These are phyloP conservation scores for Nipponacmea schrenckii DNA, from an alignment of 2,888 invertebrate species.

Conservation along the genomic window DNA sequence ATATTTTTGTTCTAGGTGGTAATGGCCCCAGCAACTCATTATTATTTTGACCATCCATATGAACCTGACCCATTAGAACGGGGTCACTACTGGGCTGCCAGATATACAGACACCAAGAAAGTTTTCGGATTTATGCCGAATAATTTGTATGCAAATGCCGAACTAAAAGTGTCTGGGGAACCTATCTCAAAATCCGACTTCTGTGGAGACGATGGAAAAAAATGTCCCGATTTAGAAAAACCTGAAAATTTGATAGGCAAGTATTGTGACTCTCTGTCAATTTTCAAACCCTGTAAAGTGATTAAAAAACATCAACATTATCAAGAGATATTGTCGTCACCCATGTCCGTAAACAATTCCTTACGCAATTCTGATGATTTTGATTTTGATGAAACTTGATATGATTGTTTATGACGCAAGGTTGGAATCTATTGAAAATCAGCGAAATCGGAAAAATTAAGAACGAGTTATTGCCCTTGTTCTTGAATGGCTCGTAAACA, in stretches of 20 bases:
- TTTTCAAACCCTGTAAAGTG: not conserved
- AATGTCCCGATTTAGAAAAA: constrained; percentile 45
- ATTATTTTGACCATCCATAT: constrained; percentile 58
- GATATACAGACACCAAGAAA: constrained; percentile 53
- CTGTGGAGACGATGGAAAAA: constrained; percentile 38
- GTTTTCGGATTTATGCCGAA: constrained; percentile 53
- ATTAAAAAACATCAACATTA: not conserved
- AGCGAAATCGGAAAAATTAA: no score
- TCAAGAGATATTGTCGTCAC: no score
- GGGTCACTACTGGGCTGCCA: constrained; percentile 63
- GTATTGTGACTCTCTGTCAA: not conserved
- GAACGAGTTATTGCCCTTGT: no score
- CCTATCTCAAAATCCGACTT: constrained; percentile 37
- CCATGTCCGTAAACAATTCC: no score
- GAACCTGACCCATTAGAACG: constrained; percentile 59
- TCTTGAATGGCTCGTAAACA: no score
- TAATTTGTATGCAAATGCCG: constrained; percentile 43
- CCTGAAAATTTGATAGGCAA: constrained; percentile 58
- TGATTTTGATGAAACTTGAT: no score
- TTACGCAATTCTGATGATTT: no score
- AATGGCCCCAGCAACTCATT: constrained; percentile 51
- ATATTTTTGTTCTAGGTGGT: constrained; percentile 51
- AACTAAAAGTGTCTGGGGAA: constrained; percentile 40
- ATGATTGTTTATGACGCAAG: no score
- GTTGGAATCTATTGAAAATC: no score